These are phyloP conservation scores for Yponomeuta malinellus DNA, from an alignment of 2,888 invertebrate genomes.

Conservation along the genomic window DNA sequence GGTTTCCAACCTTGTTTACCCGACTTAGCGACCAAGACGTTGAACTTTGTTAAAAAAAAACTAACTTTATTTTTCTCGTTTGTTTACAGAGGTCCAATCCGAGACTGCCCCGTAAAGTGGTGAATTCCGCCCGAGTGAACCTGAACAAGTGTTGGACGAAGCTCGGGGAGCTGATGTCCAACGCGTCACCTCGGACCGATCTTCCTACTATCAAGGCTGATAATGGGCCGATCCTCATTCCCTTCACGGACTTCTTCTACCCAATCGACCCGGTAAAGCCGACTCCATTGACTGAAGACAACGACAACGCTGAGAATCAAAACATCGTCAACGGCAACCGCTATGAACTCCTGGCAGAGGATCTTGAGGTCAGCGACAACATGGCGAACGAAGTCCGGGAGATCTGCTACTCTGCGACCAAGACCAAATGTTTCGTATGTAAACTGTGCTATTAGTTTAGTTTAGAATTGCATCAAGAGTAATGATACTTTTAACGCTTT, in stretches of 20 bases:
- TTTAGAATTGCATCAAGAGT: background rate
- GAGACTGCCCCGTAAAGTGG: constrained; percentile 73
- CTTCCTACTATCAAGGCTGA: constrained; percentile 69
- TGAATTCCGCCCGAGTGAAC: constrained; percentile 76
- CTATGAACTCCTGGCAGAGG: constrained; percentile 54
- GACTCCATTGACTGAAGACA: constrained; percentile 49
- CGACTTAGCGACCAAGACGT: background rate
- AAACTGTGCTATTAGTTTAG: constrained; percentile 54
- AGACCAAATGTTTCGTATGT: constrained; percentile 62
- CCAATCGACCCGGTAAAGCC: constrained; percentile 62
- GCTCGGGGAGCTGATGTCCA: constrained; percentile 75
- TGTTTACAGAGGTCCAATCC: constrained; percentile 72
- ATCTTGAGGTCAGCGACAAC: constrained; percentile 72
- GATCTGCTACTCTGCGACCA: constrained; percentile 64
- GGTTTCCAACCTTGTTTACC: constrained; percentile 12
- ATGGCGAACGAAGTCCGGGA: constrained; percentile 75
- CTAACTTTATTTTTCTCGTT: background rate
- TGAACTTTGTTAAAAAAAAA: background rate
- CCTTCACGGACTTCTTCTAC: constrained; percentile 61
- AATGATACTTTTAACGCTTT: background rate
- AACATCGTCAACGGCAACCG: constrained; percentile 58
- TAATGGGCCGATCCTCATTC: constrained; percentile 59
- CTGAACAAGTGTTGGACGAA: constrained; percentile 80
- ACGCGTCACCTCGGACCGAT: constrained; percentile 58
- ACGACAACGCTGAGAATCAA: constrained; percentile 66